phyloP scores from a whole-genome alignment of 2,113 vertebrate genomes.

The Lycaon pictus region DNA sequence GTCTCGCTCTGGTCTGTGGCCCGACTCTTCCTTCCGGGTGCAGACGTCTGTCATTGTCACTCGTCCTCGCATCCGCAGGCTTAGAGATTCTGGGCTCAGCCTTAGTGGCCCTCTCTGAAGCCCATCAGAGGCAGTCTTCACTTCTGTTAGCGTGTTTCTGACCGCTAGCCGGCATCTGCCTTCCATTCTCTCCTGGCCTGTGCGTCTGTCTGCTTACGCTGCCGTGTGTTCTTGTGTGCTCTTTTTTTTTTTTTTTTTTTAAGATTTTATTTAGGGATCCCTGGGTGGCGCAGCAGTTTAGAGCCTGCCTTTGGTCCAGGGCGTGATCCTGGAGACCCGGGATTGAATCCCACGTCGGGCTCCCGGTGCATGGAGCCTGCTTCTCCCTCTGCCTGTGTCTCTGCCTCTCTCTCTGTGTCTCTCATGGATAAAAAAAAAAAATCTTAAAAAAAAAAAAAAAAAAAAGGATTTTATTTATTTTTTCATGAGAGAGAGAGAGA shows the following conservation, averaged over 20 bases:
- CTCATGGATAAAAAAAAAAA: too few species aligned
- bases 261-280: background rate
- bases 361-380: too few species aligned
- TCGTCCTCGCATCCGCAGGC: background rate
- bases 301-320: too few species aligned
- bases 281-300: too few species aligned
- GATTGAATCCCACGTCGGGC: too few species aligned
- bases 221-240: background rate
- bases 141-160: rapidly evolving
- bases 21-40: too few species aligned
- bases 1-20: background rate
- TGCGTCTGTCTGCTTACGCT: background rate
- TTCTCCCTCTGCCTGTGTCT: too few species aligned
- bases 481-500: background rate
- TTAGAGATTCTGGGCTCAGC: rapidly evolving
- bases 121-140: rapidly evolving
- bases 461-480: background rate
- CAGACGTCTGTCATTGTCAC: rapidly evolving
- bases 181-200: too few species aligned
- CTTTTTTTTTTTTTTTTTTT: background rate
- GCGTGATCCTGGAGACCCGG: too few species aligned
- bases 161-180: background rate
- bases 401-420: too few species aligned
- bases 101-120: rapidly evolving
- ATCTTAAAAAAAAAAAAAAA: too few species aligned